Conservation (phyloP, 2,797 vertebrate species). For the Trichosurus vulpecula region DNA sequence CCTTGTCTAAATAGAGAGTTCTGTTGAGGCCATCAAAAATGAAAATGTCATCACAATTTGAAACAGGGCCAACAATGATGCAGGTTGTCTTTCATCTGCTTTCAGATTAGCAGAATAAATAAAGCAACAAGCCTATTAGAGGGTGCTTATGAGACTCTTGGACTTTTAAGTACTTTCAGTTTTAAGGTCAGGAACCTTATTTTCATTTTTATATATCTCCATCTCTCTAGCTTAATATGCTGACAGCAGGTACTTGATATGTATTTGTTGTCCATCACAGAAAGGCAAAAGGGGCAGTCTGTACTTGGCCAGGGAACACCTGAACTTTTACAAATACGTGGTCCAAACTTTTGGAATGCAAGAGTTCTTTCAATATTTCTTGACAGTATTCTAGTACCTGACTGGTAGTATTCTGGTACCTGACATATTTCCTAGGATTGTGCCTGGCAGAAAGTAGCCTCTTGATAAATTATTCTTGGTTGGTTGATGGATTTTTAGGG, state of each 20-base stretch:
- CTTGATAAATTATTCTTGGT: not conserved
- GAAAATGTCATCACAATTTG: not conserved
- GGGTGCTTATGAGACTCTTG: not conserved
- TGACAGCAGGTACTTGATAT: not conserved
- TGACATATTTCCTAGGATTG: not conserved
- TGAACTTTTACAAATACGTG: not conserved
- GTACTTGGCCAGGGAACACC: not conserved
- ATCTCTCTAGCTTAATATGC: not conserved
- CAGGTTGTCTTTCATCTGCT: not conserved
- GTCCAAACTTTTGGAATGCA: not conserved
- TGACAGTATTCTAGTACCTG: not conserved
- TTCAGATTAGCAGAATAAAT: not conserved
- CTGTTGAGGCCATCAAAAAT: not conserved
- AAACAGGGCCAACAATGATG: not conserved
- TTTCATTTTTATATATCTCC: not conserved
- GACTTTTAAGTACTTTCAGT: not conserved
- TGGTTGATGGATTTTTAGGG: not conserved
- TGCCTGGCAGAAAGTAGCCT: not conserved
- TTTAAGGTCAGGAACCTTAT: not conserved
- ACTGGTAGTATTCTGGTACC: not conserved
- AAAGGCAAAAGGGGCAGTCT: not conserved
- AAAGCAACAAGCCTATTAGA: not conserved
- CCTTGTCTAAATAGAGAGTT: not conserved
- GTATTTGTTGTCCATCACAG: not conserved
- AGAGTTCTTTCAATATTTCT: not conserved